A percentile compares a stretch with the other conserved stretches of the same genome.
Conservation (phyloP, 2,888 invertebrate genomes). For the Bembecia ichneumoniformis region DNA sequence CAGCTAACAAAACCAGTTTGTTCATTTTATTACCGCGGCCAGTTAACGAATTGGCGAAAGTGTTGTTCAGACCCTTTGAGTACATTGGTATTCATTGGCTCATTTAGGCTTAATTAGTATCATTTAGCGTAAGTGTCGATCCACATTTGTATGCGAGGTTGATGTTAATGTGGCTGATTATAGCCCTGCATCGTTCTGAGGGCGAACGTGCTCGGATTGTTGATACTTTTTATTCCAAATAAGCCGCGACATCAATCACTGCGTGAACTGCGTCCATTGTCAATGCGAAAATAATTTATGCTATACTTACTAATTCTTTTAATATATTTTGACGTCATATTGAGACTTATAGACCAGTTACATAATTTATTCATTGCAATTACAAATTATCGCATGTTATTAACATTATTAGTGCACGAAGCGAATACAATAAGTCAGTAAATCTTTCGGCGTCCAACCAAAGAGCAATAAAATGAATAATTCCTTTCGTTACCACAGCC, state of each 20-base stretch:
- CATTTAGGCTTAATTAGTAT: conserved; percentile 36
- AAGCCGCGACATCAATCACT: conserved; percentile 1
- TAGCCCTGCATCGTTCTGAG: conserved; percentile 44
- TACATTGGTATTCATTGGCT: conserved; percentile 8
- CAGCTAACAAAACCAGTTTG: no score
- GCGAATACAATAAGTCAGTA: conserved; percentile 34
- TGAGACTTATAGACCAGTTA: conserved; percentile 1
- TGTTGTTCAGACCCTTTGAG: background rate
- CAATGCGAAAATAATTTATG: background rate
- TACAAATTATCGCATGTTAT: background rate
- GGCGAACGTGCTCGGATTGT: conserved; percentile 46
- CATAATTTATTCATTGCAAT: conserved; percentile 2
- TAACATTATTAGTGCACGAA: conserved; percentile 4
- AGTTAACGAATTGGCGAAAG: background rate
- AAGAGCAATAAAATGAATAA: background rate
- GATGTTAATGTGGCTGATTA: conserved; percentile 41
- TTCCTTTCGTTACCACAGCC: background rate
- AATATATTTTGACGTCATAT: background rate
- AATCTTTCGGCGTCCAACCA: conserved; percentile 19
- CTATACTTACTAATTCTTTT: background rate
- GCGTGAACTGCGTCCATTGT: background rate
- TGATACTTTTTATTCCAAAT: conserved; percentile 18
- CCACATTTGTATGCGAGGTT: conserved; percentile 44
- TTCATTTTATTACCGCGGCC: no score
- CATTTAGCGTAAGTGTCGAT: conserved; percentile 30